Base-by-base conservation (phyloP, 1,140 invertebrate species). In the Conus betulinus region DNA sequence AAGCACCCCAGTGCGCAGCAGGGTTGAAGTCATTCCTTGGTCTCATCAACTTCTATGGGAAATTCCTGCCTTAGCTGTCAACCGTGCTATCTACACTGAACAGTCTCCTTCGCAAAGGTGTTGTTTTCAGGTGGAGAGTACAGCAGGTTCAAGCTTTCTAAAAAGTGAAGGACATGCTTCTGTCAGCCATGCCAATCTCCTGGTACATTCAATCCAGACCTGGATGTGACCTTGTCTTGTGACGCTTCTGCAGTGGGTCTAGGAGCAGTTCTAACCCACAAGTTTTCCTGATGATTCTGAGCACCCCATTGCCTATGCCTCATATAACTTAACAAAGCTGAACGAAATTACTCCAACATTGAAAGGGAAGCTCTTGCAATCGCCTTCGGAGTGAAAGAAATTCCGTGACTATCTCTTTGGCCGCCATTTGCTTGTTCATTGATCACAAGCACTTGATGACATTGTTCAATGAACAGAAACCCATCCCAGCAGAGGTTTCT, bases 391-490 rank as follows among this genome's bases (percentile, higher is more conserved):
- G 92, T 96, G 7, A 93, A 94, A 81, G 95, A 95, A n/a, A 91
- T 96, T 96, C 91, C 93, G 95, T 53, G 90, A 96, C 76, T 96
- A 95, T 90, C 82, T 96, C 10, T 95, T 91, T 92, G 96, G 94
- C 78, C 91, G 90, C 74, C 20, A 87, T 25, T 88, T 89, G 74
- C n/a, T 85, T 94, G 8, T 11, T 63, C 20, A 94, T 92, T 17
- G 94, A 95, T 85, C 92, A 95, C 79, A 91, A 94, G 89, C 94
- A 93, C 7, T 85, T 95, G 60, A 27, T 91, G 79, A 88, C 74
- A 53, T 88, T 94, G 3, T 91, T 94, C 23, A 74, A 88, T 20
- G 84, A 88, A 25, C 23, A 88, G 0, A 88, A 60, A 55, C 78
- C 1, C 27, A 89, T 94, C 13, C 91, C 95, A 23, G 76, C 87